Evolutionary conservation across 2,797 vertebrate species (phyloP).

Genomic region (Helostoma temminkii): DNA sequence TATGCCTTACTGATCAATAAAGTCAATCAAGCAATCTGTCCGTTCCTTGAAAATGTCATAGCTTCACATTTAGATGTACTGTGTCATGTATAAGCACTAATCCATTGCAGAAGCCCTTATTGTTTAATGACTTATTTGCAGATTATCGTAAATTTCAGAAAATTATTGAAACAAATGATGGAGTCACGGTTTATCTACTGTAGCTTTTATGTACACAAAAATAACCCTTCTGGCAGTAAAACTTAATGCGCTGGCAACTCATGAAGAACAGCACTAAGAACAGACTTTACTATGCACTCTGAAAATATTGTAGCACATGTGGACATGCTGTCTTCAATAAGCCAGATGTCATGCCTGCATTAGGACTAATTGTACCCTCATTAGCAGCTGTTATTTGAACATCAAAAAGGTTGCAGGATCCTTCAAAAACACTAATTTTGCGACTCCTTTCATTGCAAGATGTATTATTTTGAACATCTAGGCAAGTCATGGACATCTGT

Average conservation of each 20-base stretch:
- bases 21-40: no score
- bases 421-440: neutral
- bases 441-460: constrained; percentile 8
- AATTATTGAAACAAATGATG: neutral
- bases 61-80: constrained; percentile 3
- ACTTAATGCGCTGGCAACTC: neutral
- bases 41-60: neutral
- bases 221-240: no score
- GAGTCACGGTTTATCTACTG: neutral
- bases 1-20: neutral
- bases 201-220: neutral
- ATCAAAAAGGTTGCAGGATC: constrained; percentile 29
- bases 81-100: constrained; percentile 19
- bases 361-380: constrained; percentile 11
- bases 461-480: constrained; percentile 4
- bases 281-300: no score
- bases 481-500: constrained; percentile 10
- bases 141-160: no score
- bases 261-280: neutral
- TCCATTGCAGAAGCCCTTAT: neutral
- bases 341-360: neutral
- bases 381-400: constrained; percentile 13
- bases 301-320: neutral
- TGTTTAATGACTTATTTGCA: constrained; percentile 2
- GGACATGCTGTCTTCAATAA: neutral